Evolutionary conservation across 2,113 vertebrate genomes (phyloP), one percentile per base, ranked within the genome.

Genomic region (Urocolius indicus): DNA sequence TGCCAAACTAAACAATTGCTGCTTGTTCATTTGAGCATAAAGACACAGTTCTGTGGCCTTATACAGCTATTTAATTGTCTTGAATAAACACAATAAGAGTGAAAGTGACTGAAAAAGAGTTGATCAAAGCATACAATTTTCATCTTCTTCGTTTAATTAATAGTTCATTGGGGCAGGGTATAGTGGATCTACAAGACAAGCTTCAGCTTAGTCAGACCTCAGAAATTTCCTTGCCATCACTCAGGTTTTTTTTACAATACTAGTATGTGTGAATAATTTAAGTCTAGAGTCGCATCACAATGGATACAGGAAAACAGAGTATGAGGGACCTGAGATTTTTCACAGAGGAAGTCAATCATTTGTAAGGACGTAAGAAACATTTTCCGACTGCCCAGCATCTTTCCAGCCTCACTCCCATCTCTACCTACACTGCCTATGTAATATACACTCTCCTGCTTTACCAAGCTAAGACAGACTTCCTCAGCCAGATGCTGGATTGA

Each of bases 1-100:
- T 95, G 67, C 72, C 90, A 87, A 71, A 14, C 59, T 79, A 90
- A 78, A 84, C 52, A 81, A 80, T 61, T 66, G 30, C 75, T 80
- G 10, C 90, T 93, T 95, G 80, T 81, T 93, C 85, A 79, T 86
- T 73, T 72, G 52, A 91, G 86, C 81, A 69, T 86, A 75, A 84
- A 93, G 59, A 88, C 79, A 83, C 65, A 68, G 10, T 74, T 90
- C 65, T 81, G 34, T 81, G 71, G 55, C 30, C 61, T 92, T 77
- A 66, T 15, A 71, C 22, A 72, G 26, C 51, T 93, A 84, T 81
- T 94, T 87, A 81, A 89, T 95, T 92, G 69, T 81, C 84, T 71
- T 89, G 72, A 79, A 63, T 65, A 82, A 93, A 89, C 36, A 89
- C 34, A 90, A 20, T 92, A 58, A 67, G 48, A 90, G 32, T 76